Percentiles rank a stretch among this genome's conserved stretches.
Conservation (phyloP, 2,888 invertebrate species). For the Andrena bucephala region DNA sequence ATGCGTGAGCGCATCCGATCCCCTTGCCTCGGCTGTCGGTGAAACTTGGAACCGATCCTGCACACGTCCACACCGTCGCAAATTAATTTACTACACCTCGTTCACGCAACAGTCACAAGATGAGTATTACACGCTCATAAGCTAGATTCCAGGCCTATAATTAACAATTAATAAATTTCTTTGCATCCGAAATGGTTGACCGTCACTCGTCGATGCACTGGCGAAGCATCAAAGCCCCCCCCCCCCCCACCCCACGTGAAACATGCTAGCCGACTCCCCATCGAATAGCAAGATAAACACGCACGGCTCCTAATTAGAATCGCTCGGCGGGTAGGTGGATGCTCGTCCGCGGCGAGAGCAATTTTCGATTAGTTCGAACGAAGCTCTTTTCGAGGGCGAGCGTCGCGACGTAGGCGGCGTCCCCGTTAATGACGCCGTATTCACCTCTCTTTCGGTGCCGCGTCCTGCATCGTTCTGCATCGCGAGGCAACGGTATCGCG, state of each 20-base stretch:
- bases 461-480: constrained; percentile 29
- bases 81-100: not conserved
- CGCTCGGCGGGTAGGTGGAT: constrained; percentile 10
- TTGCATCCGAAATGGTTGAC: not conserved
- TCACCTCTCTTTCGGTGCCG: constrained; percentile 55
- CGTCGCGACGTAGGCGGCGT: constrained; percentile 56
- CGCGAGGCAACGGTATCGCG: constrained; percentile 63
- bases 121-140: too few relatives aligned
- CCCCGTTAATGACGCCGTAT: constrained; percentile 61
- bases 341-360: constrained; percentile 1
- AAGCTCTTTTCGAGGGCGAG: constrained; percentile 38
- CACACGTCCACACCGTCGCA: constrained; percentile 11
- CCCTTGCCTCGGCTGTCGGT: constrained; percentile 26
- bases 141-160: not conserved
- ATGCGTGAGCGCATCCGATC: constrained; percentile 57
- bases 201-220: not conserved
- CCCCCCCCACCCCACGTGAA: too few relatives aligned
- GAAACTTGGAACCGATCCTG: constrained; percentile 41
- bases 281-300: constrained; percentile 27
- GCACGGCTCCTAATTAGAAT: constrained; percentile 21
- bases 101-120: not conserved
- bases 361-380: constrained; percentile 39
- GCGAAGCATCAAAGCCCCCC: not conserved
- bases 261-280: not conserved
- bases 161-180: not conserved